These are phyloP conservation scores for Oikopleura vanhoeffeni DNA, from an alignment of 23 tunicate genomes.

Conservation along the genomic window DNA sequence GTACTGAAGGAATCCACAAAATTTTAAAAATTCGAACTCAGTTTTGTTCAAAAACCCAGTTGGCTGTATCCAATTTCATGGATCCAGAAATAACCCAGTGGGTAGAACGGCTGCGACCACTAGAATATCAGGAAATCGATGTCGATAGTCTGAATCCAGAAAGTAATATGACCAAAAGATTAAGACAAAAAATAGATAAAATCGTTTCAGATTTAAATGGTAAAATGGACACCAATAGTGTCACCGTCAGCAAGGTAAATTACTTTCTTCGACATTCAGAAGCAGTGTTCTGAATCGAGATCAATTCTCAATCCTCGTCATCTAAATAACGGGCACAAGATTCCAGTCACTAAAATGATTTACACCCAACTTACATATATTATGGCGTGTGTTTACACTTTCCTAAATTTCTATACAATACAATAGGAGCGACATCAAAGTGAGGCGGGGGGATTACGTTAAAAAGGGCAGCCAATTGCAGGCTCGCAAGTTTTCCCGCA, in stretches of 20 bases:
- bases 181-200: conserved; percentile 3
- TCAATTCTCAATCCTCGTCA: too few relatives aligned
- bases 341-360: too few relatives aligned
- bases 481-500: too few relatives aligned
- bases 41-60: not conserved
- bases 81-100: conserved; percentile 5
- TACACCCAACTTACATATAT: too few relatives aligned
- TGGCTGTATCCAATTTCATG: not conserved
- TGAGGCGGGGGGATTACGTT: too few relatives aligned
- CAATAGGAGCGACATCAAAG: too few relatives aligned
- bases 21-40: not conserved
- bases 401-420: too few relatives aligned
- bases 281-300: too few relatives aligned
- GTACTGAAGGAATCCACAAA: not conserved
- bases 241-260: not conserved
- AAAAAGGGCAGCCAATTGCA: too few relatives aligned
- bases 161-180: not conserved
- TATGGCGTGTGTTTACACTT: too few relatives aligned
- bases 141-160: not conserved
- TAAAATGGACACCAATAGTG: not conserved
- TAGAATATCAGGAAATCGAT: not conserved
- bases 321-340: too few relatives aligned
- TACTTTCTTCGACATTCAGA: too few relatives aligned
- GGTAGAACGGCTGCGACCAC: conserved; percentile 1
- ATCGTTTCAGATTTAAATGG: not conserved